Conservation (phyloP, 2,113 vertebrate genomes). For the Chaetorhynchus papuensis region DNA sequence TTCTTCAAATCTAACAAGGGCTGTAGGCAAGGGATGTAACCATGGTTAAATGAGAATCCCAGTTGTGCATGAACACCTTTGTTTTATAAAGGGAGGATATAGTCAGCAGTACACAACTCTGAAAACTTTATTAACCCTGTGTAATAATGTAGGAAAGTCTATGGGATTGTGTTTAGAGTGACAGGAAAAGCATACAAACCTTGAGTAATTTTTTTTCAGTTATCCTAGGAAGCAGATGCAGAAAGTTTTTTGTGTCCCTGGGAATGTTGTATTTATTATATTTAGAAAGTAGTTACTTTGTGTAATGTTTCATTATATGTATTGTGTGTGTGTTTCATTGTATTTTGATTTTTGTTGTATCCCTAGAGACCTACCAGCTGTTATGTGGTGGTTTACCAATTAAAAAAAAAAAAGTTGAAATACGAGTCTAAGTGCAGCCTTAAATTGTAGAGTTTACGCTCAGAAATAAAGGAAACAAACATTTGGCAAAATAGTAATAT, state of each 20-base stretch:
- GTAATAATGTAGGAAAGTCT: neutral
- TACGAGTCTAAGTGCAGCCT: neutral
- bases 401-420: neutral
- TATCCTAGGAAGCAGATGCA: neutral
- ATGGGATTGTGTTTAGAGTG: neutral
- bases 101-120: neutral
- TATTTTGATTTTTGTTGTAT: neutral
- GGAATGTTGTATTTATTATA: neutral
- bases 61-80: neutral
- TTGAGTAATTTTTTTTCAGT: neutral
- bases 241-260: neutral
- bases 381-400: neutral
- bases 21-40: neutral
- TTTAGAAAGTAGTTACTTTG: neutral
- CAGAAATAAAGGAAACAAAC: neutral
- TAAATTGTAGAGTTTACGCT: neutral
- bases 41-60: neutral
- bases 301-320: neutral
- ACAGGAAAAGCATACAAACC: neutral
- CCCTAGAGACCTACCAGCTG: neutral
- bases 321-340: neutral
- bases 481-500: neutral
- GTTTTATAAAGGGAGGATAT: neutral
- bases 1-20: neutral
- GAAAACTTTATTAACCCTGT: neutral